phyloP scores from a whole-genome alignment of 2,888 invertebrate species.

The Mimachlamys varia region DNA sequence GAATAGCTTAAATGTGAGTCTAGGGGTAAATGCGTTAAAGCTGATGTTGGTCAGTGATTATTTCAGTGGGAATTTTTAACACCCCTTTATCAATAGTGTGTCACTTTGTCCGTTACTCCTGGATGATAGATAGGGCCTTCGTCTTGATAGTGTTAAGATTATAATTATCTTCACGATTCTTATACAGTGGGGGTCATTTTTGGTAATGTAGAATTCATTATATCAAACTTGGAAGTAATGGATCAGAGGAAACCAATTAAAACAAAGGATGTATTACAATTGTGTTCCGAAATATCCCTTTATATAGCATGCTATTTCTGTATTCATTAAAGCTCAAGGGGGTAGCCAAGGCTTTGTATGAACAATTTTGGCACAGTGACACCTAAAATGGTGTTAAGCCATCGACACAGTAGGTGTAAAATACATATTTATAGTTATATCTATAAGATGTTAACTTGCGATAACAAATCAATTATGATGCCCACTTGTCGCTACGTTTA shows the following conservation, averaged over 20 bases:
- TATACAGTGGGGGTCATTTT: not conserved
- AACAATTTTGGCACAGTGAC: not conserved
- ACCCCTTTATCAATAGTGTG: not conserved
- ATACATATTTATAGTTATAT: not conserved
- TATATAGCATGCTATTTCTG: not conserved
- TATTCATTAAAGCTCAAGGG: not conserved
- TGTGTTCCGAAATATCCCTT: not conserved
- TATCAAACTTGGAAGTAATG: not conserved
- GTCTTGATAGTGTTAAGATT: not conserved
- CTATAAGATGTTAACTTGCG: not conserved
- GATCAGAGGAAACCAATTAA: not conserved
- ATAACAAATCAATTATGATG: constrained; percentile 26
- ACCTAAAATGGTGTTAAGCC: not conserved
- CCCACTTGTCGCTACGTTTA: not conserved
- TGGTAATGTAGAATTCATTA: not conserved
- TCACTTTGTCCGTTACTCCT: not conserved
- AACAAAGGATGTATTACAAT: not conserved
- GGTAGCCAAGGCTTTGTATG: not conserved
- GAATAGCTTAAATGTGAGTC: too few relatives aligned
- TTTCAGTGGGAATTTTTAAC: not conserved
- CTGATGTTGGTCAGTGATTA: not conserved
- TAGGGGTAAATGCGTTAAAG: too few relatives aligned
- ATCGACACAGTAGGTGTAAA: not conserved
- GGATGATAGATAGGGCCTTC: not conserved
- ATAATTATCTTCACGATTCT: not conserved